phyloP scores from a whole-genome alignment of 2,797 vertebrate genomes.

The Danionella dracula region DNA sequence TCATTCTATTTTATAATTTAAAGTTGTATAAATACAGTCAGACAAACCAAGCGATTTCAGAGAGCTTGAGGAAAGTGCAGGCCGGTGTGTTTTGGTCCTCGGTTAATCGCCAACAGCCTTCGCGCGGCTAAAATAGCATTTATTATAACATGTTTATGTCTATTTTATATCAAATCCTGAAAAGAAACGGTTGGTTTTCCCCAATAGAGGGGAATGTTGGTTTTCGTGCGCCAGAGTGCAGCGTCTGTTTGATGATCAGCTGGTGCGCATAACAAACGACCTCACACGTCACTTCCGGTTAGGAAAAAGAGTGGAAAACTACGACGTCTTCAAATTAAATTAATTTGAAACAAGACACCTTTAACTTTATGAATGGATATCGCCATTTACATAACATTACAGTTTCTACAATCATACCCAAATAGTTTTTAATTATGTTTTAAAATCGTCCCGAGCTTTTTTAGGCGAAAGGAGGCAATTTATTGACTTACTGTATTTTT shows the following conservation, averaged over 20 bases:
- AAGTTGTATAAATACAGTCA: background rate
- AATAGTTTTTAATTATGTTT: too few relatives aligned
- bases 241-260: conserved; percentile 55
- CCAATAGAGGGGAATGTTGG: background rate
- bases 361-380: too few relatives aligned
- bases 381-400: too few relatives aligned
- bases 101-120: background rate
- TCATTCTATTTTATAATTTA: background rate
- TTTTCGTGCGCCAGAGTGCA: background rate
- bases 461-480: too few relatives aligned
- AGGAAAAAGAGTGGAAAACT: too few relatives aligned
- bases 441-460: too few relatives aligned
- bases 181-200: background rate
- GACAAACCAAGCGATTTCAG: background rate
- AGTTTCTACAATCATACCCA: too few relatives aligned
- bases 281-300: conserved; percentile 45
- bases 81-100: conserved; percentile 34
- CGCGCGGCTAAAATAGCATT: background rate
- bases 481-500: too few relatives aligned
- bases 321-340: too few relatives aligned
- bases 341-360: too few relatives aligned
- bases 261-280: conserved; percentile 52
- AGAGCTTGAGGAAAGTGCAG: conserved; percentile 9
- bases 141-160: background rate
- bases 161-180: background rate